A percentile compares a stretch with the other conserved stretches of the same genome.
These are phyloP conservation scores for Zeugodacus cucurbitae DNA, from an alignment of 1,140 invertebrate species.

Conservation along the genomic window DNA sequence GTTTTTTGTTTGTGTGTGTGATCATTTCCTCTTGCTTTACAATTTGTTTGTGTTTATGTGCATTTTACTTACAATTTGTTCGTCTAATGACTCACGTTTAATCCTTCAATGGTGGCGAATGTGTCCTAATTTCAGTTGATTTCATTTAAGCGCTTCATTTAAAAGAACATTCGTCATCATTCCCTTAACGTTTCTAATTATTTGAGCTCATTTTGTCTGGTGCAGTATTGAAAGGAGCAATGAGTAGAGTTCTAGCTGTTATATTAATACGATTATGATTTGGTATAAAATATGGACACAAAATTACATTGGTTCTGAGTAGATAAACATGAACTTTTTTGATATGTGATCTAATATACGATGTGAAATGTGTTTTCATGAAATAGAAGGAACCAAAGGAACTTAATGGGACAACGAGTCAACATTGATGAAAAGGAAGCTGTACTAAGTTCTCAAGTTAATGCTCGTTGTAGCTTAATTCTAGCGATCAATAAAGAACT, in stretches of 20 bases:
- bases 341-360: neutral
- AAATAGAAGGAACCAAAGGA: too few relatives aligned
- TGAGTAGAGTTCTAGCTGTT: neutral
- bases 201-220: neutral
- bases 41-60: neutral
- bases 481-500: too few relatives aligned
- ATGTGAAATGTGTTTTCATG: neutral
- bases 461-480: too few relatives aligned
- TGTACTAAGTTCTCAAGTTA: too few relatives aligned
- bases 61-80: neutral
- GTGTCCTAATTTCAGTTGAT: slow-evolving; percentile 10
- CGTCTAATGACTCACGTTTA: neutral
- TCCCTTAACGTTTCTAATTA: neutral
- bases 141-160: neutral
- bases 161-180: neutral
- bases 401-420: too few relatives aligned
- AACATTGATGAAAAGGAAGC: too few relatives aligned
- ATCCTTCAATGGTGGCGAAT: neutral
- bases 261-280: neutral
- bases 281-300: neutral
- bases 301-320: neutral
- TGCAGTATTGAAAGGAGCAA: neutral
- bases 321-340: too few relatives aligned
- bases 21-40: neutral
- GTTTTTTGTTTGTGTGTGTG: neutral